phyloP scores from a whole-genome alignment of 2,113 vertebrate species.

The Noctilio leporinus region DNA sequence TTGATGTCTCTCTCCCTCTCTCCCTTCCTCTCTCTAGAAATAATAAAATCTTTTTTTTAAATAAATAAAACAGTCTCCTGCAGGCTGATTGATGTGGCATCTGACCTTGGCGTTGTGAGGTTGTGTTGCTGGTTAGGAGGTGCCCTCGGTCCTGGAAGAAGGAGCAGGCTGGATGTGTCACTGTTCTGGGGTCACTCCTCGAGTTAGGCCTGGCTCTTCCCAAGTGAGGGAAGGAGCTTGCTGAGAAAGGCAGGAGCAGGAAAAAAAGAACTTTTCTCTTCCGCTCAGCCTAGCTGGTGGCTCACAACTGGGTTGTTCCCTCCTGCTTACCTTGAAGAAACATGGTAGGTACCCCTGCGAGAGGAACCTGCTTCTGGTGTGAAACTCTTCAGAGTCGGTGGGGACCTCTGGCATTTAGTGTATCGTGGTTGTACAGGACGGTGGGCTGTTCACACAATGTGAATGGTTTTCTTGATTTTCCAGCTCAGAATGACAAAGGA shows the following conservation, averaged over 20 bases:
- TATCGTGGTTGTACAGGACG: background rate
- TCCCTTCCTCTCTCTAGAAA: too few species aligned
- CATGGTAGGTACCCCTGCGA: background rate
- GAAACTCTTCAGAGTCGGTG: background rate
- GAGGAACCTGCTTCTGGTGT: background rate
- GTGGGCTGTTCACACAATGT: background rate
- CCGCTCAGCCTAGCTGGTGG: too few species aligned
- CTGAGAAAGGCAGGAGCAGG: background rate
- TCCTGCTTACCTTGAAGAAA: background rate
- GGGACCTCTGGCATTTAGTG: background rate
- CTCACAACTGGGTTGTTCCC: background rate
- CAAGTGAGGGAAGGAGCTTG: background rate
- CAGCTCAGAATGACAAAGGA: background rate
- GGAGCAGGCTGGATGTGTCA: background rate
- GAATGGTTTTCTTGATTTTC: background rate
- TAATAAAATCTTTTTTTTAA: too few species aligned
- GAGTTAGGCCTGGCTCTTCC: background rate
- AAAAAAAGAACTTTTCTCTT: background rate
- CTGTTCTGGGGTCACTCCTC: background rate
- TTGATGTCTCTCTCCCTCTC: too few species aligned
- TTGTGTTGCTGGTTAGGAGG: background rate
- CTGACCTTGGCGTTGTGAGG: background rate
- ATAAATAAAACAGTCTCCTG: background rate
- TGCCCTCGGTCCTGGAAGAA: background rate
- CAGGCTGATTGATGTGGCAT: background rate